Evolutionary conservation across 2,888 invertebrate species (phyloP), one percentile per base, ranked within the genome.

Genomic region (Sarcophaga caerulescens): DNA sequence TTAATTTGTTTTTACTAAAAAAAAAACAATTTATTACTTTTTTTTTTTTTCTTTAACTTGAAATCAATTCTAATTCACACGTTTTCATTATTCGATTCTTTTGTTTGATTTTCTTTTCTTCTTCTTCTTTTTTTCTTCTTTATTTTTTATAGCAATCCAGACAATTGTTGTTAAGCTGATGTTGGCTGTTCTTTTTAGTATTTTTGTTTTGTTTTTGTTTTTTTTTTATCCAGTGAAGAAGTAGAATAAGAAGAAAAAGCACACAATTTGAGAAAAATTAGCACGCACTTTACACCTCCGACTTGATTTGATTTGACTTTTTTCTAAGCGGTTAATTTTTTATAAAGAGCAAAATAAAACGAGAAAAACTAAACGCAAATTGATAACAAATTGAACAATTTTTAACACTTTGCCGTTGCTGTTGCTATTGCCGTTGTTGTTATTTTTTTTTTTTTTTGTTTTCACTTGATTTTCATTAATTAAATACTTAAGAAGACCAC

Each of bases 261-360:
- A 47, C 14, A 47, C 47, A 44, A 82, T 25, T 69, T 88, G 84
- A 87, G 85, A 85, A 85, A 89, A 90, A 90, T 91, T 90, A 90
- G 89, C 90, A 90, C 90, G 88, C 91, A 92, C 91, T 92, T 91
- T 91, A 91, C 92, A 92, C 91, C 91, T 90, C 74, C 76, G 75
- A 76, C 4, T 52, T 52, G 69, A 69, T 25, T 66, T 70, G 21
- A 17, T 65, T 82, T 80, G 80, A 52, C 66, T 79, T 74, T 25
- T 60, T 80, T 81, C 71, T 8, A 60, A 71, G 66, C 66, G 57
- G 68, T 81, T 69, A n/a, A 76, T 79, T 81, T 79, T 79, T 44
- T n/a, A 59, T 21, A 71, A 63, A 66, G 3, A 19, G 60, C 52
- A 52, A 52, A 52, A 52, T 52, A 73, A 45, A 57, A 45, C 19